Evolutionary conservation across 2,113 vertebrate species (phyloP).

Genomic region (Siphamia tubifer): DNA sequence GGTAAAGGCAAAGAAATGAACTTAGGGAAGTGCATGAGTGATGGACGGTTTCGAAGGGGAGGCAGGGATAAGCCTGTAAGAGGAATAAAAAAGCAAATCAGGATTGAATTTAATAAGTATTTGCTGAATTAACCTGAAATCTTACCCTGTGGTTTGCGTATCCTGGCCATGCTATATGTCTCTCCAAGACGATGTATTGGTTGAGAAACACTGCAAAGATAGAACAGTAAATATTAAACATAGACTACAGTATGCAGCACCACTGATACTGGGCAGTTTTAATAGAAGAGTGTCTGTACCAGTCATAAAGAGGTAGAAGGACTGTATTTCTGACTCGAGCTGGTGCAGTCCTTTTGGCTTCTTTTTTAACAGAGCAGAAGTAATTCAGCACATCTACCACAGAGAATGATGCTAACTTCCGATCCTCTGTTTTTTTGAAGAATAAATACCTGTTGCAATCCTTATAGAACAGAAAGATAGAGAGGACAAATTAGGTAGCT

Average conservation of each 20-base stretch:
- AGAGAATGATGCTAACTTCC: not conserved
- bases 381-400: constrained; percentile 63
- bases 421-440: not conserved
- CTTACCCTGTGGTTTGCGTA: constrained; percentile 32
- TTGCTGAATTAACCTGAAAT: not conserved
- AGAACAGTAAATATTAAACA: not conserved
- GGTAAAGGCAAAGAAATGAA: constrained; percentile 64
- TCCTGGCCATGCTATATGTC: constrained; percentile 55
- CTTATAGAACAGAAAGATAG: constrained; percentile 13
- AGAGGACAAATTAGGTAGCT: not conserved
- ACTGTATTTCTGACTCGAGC: constrained; percentile 33
- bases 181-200: constrained; percentile 61
- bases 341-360: not conserved
- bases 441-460: constrained; percentile 5
- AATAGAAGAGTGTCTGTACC: constrained; percentile 13
- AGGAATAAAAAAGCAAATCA: not conserved
- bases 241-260: too few species aligned
- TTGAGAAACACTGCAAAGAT: constrained; percentile 12
- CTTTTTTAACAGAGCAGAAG: constrained; percentile 61
- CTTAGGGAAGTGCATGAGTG: constrained; percentile 40
- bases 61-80: constrained; percentile 53
- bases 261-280: not conserved
- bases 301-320: constrained; percentile 18
- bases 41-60: constrained; percentile 34
- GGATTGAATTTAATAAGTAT: not conserved